Percentiles rank a stretch among this genome's conserved stretches.
These are phyloP conservation scores for Enteromius mattozi DNA, from an alignment of 2,797 vertebrate species.

Conservation along the genomic window DNA sequence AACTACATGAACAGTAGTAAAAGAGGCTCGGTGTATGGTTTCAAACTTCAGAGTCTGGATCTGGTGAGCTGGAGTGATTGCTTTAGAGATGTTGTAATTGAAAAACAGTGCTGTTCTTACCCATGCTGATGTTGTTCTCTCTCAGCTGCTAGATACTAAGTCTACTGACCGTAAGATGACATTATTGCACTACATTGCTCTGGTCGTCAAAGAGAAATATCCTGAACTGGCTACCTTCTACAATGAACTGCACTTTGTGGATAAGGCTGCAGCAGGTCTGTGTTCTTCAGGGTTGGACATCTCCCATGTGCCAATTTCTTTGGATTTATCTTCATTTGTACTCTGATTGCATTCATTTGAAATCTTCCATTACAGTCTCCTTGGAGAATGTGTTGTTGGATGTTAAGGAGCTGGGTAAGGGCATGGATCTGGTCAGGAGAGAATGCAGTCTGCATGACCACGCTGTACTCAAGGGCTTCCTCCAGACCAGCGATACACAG, in stretches of 20 bases:
- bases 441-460: constrained; percentile 93
- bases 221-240: constrained; percentile 90
- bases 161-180: constrained; percentile 97
- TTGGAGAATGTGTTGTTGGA: constrained; percentile 95
- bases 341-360: not conserved
- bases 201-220: constrained; percentile 94
- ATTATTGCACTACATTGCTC: constrained; percentile 93
- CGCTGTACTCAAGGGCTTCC: constrained; percentile 88
- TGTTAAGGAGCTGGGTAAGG: constrained; percentile 92
- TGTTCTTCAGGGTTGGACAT: not conserved
- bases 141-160: constrained; percentile 94
- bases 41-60: constrained; percentile 96
- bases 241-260: constrained; percentile 94
- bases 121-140: not conserved
- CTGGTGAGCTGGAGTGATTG: constrained; percentile 79
- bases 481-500: constrained; percentile 84
- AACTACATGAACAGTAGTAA: constrained; percentile 99
- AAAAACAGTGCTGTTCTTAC: constrained; percentile 3
- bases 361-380: constrained; percentile 80
- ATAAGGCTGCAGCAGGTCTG: constrained; percentile 94
- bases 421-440: constrained; percentile 93
- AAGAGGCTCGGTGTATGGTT: constrained; percentile 94
- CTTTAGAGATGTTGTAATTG: not conserved
- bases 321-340: not conserved
- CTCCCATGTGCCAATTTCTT: not conserved